These are phyloP conservation scores for Monochamus alternatus DNA, from an alignment of 2,888 invertebrate species.

Conservation along the genomic window DNA sequence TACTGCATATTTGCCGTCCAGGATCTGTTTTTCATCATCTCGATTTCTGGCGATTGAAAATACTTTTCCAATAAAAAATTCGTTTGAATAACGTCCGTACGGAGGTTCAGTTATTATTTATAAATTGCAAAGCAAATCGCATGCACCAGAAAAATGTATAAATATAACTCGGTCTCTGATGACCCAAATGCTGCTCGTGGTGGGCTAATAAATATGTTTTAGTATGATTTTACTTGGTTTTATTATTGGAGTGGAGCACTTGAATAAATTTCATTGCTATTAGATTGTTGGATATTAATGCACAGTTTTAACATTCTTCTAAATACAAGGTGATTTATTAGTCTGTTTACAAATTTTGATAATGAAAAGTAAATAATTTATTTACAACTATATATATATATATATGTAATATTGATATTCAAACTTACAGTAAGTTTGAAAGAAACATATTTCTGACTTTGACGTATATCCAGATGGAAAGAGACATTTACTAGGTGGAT, in stretches of 20 bases:
- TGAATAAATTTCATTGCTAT: neutral
- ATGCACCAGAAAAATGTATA: constrained; percentile 13
- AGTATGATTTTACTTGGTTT: constrained; percentile 8
- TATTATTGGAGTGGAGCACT: neutral
- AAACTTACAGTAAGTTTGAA: no score
- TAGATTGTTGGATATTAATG: no score
- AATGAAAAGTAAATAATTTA: no score
- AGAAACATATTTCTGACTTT: no score
- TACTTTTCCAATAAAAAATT: constrained; percentile 10
- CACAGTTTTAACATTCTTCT: no score
- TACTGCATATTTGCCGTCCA: constrained; percentile 7
- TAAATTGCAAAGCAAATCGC: neutral
- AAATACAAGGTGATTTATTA: no score
- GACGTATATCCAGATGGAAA: no score
- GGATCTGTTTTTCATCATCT: constrained; percentile 18
- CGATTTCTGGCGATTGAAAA: constrained; percentile 8
- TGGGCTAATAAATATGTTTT: neutral
- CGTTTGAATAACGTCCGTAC: neutral
- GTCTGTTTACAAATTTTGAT: no score
- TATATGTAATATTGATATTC: no score
- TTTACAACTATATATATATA: no score
- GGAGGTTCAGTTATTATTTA: constrained; percentile 6
- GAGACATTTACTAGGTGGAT: no score
- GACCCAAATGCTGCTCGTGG: constrained; percentile 8
- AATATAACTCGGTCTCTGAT: constrained; percentile 16